These are phyloP conservation scores for Mustela lutreola DNA, from an alignment of 2,113 vertebrate species.

Conservation along the genomic window DNA sequence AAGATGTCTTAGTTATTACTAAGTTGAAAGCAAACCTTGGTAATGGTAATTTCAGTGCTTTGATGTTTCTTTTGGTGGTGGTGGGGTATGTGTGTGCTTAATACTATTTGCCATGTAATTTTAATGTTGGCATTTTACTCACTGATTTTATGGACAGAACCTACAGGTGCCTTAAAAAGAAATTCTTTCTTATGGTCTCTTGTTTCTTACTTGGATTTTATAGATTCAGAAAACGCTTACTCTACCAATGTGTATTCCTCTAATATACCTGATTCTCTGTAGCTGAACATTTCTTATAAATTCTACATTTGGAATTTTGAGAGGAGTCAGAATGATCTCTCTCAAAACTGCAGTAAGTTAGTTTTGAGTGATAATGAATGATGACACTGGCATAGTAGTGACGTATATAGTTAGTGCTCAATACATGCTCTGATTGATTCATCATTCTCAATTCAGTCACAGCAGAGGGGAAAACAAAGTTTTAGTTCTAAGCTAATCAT, in stretches of 20 bases:
- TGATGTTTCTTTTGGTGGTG: background rate
- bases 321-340: background rate
- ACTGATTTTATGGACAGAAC: constrained; percentile 15
- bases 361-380: background rate
- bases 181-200: background rate
- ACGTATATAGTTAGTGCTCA: background rate
- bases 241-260: background rate
- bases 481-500: background rate
- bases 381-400: background rate
- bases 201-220: constrained; percentile 35
- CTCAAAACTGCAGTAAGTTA: background rate
- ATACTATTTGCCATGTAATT: background rate
- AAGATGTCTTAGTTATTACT: background rate
- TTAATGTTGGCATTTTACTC: constrained; percentile 16
- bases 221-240: background rate
- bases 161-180: constrained; percentile 14
- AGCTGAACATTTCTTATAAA: background rate
- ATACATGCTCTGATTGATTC: background rate
- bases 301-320: constrained; percentile 14
- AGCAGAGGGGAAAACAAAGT: background rate
- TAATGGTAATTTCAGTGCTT: background rate
- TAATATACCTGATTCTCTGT: background rate
- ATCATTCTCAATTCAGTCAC: background rate
- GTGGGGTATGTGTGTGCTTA: background rate
- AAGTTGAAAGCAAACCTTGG: background rate